A percentile compares a stretch with the other conserved stretches of the same genome.
Conservation (phyloP, 2,888 invertebrate species). For the Cancer borealis region DNA sequence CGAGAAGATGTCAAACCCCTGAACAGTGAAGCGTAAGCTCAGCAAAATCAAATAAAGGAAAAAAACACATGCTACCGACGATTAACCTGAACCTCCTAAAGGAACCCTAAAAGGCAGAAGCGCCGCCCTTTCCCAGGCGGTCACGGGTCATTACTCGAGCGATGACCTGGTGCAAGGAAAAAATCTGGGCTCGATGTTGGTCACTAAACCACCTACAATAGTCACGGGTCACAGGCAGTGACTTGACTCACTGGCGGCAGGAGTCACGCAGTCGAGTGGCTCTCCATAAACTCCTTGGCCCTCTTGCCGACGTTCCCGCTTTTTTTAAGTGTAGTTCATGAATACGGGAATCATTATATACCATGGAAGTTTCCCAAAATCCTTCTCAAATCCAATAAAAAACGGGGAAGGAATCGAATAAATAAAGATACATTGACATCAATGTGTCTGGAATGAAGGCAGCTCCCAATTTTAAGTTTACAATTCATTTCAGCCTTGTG, state of each 20-base stretch:
- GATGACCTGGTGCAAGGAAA: background rate
- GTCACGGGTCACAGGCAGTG: background rate
- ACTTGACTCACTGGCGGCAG: background rate
- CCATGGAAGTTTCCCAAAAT: background rate
- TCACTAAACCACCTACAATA: background rate
- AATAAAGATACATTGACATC: background rate
- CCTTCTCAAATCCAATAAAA: background rate
- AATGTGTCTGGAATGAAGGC: background rate
- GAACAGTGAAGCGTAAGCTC: background rate
- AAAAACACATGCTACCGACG: background rate
- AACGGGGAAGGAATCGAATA: background rate
- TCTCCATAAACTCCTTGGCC: background rate
- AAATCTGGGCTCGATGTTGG: background rate
- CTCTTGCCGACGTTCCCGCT: background rate
- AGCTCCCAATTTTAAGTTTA: background rate
- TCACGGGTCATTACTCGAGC: background rate
- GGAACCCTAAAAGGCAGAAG: background rate
- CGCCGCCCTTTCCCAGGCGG: background rate
- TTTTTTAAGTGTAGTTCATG: no score
- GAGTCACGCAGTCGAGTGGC: background rate
- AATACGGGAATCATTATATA: no score
- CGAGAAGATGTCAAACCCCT: no score
- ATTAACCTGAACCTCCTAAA: background rate
- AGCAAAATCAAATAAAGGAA: background rate
- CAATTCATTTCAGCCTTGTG: background rate